phyloP scores from a whole-genome alignment of 2,888 invertebrate species.

The Sinhomidia bicolor region DNA sequence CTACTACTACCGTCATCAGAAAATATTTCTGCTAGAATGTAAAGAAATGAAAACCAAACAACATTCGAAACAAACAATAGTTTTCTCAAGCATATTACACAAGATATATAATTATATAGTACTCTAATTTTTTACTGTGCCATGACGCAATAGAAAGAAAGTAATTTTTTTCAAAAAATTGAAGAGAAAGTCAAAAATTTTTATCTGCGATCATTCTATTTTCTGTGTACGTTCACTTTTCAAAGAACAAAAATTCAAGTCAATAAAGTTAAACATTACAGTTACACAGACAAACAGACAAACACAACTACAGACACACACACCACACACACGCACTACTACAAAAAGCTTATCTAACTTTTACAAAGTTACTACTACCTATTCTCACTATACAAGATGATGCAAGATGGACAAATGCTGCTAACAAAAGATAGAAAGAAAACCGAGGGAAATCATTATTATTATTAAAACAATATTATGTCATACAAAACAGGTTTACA shows the following conservation, averaged over 20 bases:
- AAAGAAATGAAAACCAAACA: background rate
- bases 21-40: slow-evolving; percentile 13
- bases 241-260: background rate
- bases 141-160: slow-evolving; percentile 29
- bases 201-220: background rate
- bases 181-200: background rate
- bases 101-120: slow-evolving; percentile 37
- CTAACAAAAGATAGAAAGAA: background rate
- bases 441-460: background rate
- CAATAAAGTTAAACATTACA: background rate
- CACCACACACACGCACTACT: background rate
- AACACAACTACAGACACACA: background rate
- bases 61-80: background rate
- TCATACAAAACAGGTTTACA: background rate
- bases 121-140: slow-evolving; percentile 72
- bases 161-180: background rate
- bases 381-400: background rate
- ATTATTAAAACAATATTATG: no score
- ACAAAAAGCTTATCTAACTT: no score
- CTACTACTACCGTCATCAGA: no score
- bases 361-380: no score
- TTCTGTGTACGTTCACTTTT: background rate
- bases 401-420: background rate
- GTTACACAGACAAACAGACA: background rate
- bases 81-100: slow-evolving; percentile 6